Evolutionary conservation across 1,140 invertebrate species (phyloP).

Genomic region (Amyelois transitella): DNA sequence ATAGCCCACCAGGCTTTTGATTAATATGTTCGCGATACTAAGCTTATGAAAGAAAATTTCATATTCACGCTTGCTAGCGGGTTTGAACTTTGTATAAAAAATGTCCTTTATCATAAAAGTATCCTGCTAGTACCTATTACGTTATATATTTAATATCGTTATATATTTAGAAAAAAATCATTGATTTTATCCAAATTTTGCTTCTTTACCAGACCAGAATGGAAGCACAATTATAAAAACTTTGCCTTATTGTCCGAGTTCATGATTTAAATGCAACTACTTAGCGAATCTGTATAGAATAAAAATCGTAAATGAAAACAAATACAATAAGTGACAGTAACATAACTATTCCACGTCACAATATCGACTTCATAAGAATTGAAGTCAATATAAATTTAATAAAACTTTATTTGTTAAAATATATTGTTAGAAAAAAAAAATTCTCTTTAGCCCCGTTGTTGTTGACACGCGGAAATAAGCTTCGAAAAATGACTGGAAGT

Average conservation of each 20-base stretch:
- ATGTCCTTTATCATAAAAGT: too few relatives aligned
- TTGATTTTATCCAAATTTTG: too few relatives aligned
- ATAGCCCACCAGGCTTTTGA: constrained; percentile 14
- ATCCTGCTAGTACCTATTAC: too few relatives aligned
- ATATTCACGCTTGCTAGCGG: background rate
- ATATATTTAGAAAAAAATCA: too few relatives aligned
- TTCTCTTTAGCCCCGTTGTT: background rate
- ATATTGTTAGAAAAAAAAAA: background rate
- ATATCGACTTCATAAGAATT: background rate
- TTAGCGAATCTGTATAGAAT: too few relatives aligned
- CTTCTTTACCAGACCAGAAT: too few relatives aligned
- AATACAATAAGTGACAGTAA: background rate
- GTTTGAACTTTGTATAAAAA: background rate
- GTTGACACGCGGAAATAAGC: background rate
- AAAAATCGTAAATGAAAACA: too few relatives aligned
- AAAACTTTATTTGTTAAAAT: background rate
- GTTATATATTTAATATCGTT: too few relatives aligned
- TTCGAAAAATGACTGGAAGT: background rate
- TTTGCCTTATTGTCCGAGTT: too few relatives aligned
- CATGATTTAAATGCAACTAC: too few relatives aligned
- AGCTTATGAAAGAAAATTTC: background rate
- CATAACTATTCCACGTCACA: background rate
- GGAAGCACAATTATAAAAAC: too few relatives aligned
- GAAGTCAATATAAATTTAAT: background rate
- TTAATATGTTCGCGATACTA: background rate